Percentiles rank a stretch among this genome's conserved stretches.
phyloP scores from a whole-genome alignment of 1,140 invertebrate genomes.

The Hypsibius dujardini region DNA sequence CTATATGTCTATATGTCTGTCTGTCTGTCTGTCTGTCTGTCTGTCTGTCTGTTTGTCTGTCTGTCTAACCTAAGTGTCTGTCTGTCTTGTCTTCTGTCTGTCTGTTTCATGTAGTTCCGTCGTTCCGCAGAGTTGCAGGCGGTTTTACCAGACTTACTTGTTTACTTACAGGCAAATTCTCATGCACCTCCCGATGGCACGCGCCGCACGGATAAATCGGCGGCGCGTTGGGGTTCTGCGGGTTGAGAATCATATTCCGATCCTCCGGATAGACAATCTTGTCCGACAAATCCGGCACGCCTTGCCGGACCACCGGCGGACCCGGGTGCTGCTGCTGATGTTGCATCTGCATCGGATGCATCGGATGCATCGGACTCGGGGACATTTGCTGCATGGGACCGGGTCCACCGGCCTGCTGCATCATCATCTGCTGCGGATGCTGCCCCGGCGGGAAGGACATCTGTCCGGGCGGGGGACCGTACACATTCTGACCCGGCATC shows the following conservation, averaged over 20 bases:
- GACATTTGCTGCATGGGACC: constrained; percentile 7
- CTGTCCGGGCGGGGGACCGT: constrained; percentile 8
- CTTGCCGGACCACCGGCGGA: not conserved
- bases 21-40: no score
- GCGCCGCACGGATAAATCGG: constrained; percentile 88
- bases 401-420: constrained; percentile 20
- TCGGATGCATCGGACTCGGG: constrained; percentile 19
- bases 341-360: not conserved
- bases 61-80: not conserved
- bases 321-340: not conserved
- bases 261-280: constrained; percentile 64
- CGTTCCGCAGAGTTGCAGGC: not conserved
- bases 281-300: constrained; percentile 24
- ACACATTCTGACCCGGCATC: not conserved
- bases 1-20: no score
- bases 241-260: constrained; percentile 93
- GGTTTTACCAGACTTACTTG: not conserved
- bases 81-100: not conserved
- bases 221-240: constrained; percentile 90
- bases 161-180: constrained; percentile 47
- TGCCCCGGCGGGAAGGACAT: not conserved
- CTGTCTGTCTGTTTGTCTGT: no score
- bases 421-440: not conserved
- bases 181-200: constrained; percentile 94
- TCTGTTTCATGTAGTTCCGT: no score